Base-by-base conservation (phyloP, 2,113 vertebrate species). In the Ariopsis seemanni region DNA sequence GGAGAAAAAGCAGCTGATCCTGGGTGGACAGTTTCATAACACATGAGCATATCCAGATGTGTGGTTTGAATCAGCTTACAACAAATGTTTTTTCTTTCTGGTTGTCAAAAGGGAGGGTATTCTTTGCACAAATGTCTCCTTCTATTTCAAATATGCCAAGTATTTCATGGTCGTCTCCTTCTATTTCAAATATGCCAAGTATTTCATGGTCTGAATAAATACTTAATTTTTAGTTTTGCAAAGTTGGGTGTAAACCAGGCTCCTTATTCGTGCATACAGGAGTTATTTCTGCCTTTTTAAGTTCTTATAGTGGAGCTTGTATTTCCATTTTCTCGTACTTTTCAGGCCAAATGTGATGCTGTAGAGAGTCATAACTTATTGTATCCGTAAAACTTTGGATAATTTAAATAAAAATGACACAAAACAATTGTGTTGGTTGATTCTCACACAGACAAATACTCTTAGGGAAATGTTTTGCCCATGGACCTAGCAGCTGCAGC, bases 1-100 rank as follows among this genome's bases (percentile, higher is more conserved):
- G 83, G 86, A 92, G 91, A 63, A 91, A 92, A 92, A 86, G 7
- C 89, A 93, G 91, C 90, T 86, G 65, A 62, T 86, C 87, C 91
- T 90, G 75, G 90, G 90, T 88, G 87, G 88, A 89, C 82, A 82
- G 86, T 89, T 93, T 92, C 92, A 91, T 90, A 92, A 93, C 90
- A 88, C 80, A 67, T 95, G 94, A 95, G 93, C 80, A 89, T 83
- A 87, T 90, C 93, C 95, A 96, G 94, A 94, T 95, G 95, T 89
- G 79, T 89, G 90, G 86, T 85, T 78, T 72, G 89, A 89, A 82
- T 92, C 88, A 91, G 87, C 86, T 92, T 89, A 86, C 58, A 93
- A 91, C 90, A 91, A 82, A 86, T 83, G 65, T 69, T 18, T 85
- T 87, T 85, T 78, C 79, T 57, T 80, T 85, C 81, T 85, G 83